Base-by-base conservation (phyloP, 1,140 invertebrate species). In the Piezodorus guildinii region DNA sequence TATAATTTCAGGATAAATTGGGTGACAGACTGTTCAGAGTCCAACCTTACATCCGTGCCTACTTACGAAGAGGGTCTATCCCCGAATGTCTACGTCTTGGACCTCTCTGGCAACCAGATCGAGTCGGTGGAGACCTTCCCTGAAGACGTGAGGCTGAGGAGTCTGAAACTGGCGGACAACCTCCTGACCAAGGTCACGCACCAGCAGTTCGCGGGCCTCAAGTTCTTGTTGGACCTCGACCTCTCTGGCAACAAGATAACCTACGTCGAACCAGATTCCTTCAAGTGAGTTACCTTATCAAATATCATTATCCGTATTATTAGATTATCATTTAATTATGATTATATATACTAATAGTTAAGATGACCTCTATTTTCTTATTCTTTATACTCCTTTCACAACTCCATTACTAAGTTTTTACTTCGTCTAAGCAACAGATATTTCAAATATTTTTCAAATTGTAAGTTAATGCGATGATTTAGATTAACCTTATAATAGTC, bases 11-110 rank as follows among this genome's bases (percentile, higher is more conserved):
- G 85, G 62, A 81, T 86, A 71, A 86, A 86, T 73, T 86, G 83
- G 84, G 84, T 87, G 65, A 86, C 84, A 1, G 85, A 87, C 68
- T 86, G 85, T 69, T 87, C 85, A 0, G 83, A 86, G 69, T 86
- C 83, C 72, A 85, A 86, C 72, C 75, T 86, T n/a, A 86, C 85
- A 2, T 77, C 77, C 60, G 80, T 86, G 21, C 84, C 85, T 0
- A 83, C 83, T 70, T 77, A 80, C 23, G 82, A 85, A 65, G 70
- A 71, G 51, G 71, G 71, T 3, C 77, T 86, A 39, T 85, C 84
- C 70, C 76, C 77, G 16, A 84, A 84, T 70, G 83, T 86, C 9
- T 86, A 87, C 72, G 77, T 85, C 62, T 73, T 87, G 63, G 84
- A 87, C 70, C 76, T 86, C 74, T 86, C 85, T 69, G 82, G 82